Evolutionary conservation across 2,113 vertebrate genomes (phyloP), one percentile per base, ranked within the genome.

Genomic region (Podocnemis expansa): DNA sequence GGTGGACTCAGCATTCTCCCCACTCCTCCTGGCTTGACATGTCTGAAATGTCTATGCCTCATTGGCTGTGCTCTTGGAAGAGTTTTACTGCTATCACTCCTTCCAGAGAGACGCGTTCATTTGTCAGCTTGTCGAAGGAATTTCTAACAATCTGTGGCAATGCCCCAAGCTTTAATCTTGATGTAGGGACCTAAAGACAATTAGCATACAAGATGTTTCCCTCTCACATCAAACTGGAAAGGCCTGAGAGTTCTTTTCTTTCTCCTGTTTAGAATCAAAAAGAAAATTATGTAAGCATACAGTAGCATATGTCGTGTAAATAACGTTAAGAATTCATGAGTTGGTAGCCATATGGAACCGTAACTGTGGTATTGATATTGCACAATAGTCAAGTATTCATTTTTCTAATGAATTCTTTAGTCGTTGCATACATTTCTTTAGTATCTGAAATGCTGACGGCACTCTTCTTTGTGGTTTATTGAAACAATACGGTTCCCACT

Each of bases 71-170:
- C 89, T 91, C 94, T 94, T 92, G 94, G 93, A 95, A 90, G 96
- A 55, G 70, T 96, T 95, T 91, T 89, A 76, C 92, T 85, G 94
- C 94, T 93, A 96, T 95, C 96, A 91, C 91, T 83, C 92, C 94
- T 97, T 93, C 83, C 58, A 91, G 95, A 95, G 91, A 95, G 93
- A 92, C 89, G 83, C 93, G 93, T 95, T 97, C 94, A 95, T 97
- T 94, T 93, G 92, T 95, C 95, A 93, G 88, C 95, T 97, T 96
- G 94, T 96, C 94, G 13, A 83, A 97, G 93, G 96, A 94, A 94
- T 96, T 96, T 95, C 96, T 92, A 94, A 55, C 93, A 84, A 95
- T 92, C 92, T 89, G 94, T 91, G 93, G 89, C 88, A 93, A 91
- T 34, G 60, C 75, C 89, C 85, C 90, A 85, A 95, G 93, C 89